Evolutionary conservation across 2,888 invertebrate species (phyloP), one percentile per base, ranked within the genome.

Genomic region (Gryllus longicercus): DNA sequence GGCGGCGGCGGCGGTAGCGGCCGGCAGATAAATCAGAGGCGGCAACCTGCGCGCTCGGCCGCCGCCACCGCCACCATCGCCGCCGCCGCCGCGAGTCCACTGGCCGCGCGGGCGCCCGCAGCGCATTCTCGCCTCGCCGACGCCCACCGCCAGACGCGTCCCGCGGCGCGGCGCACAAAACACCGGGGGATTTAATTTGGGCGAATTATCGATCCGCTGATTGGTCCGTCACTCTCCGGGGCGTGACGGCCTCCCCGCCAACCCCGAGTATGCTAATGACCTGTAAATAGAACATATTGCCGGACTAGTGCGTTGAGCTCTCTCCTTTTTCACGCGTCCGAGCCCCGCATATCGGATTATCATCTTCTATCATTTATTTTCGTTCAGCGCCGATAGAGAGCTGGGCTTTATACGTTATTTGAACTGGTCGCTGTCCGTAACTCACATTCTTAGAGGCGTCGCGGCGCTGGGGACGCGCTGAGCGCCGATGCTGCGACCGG

Each of bases 121-220:
- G 63, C 63, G 14, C 14, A 63, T n/a, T 63, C 63, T 14, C 63
- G 63, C 63, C n/a, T 63, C 63, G 12, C 63, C n/a, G 38, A 4
- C 38, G 38, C 38, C 4, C 38, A 38, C 38, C 38, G 38, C 38
- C 63, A 18, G 63, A 14, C 63, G 63, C 63, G 63, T n/a, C 12
- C 16, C 63, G 63, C 63, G 63, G 14, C 63, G 63, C 38, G 5
- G 38, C 63, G 16, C n/a, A 63, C 63, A 63, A 63, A 63, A 63
- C 63, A 63, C n/a, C n/a, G 14, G 63, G 38, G 16, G 63, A 63
- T 63, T 63, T 63, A 63, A 63, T 63, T 63, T 63, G 63, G n/a
- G n/a, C 63, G 63, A 63, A 63, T 63, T 63, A 63, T 63, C 63
- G 63, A 63, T 63, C 63, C 63, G n/a, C 63, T 63, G 63, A 63